These are phyloP conservation scores for Rugalucina vietnamica DNA, from an alignment of 2,888 invertebrate species.

Conservation along the genomic window DNA sequence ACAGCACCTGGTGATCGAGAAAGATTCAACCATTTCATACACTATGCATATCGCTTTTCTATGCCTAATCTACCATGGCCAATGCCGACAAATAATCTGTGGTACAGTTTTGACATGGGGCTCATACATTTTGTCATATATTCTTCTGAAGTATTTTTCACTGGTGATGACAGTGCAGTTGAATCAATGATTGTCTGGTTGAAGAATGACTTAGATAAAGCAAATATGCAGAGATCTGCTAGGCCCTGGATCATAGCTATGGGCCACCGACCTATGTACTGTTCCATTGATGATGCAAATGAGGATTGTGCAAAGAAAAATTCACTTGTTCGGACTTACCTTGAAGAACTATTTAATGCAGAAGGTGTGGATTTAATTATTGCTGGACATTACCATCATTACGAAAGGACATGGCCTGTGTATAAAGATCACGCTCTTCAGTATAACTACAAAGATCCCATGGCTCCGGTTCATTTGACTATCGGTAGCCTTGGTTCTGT, in stretches of 20 bases:
- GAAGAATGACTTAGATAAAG: constrained; percentile 74
- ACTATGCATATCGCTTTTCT: constrained; percentile 77
- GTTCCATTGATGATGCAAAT: constrained; percentile 78
- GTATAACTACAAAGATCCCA: constrained; percentile 73
- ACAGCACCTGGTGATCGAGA: constrained; percentile 80
- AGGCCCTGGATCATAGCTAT: constrained; percentile 82
- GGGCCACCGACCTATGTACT: constrained; percentile 83
- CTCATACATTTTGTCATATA: constrained; percentile 78
- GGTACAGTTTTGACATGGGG: constrained; percentile 81
- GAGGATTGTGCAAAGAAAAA: constrained; percentile 70
- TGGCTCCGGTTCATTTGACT: constrained; percentile 76
- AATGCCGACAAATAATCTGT: constrained; percentile 78
- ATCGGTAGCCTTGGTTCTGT: constrained; percentile 74
- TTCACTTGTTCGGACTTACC: constrained; percentile 64
- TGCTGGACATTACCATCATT: constrained; percentile 78
- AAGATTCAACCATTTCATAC: constrained; percentile 62
- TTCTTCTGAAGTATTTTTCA: constrained; percentile 74
- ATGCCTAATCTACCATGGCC: constrained; percentile 79
- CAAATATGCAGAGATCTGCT: constrained; percentile 67
- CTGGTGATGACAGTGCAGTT: constrained; percentile 87
- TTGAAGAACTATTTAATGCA: constrained; percentile 77
- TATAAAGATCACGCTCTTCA: constrained; percentile 72
- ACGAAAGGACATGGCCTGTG: constrained; percentile 80
- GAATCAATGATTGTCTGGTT: constrained; percentile 73
- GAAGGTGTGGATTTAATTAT: constrained; percentile 79